phyloP scores from a whole-genome alignment of 2,113 vertebrate species.

The Probosciger aterrimus region DNA sequence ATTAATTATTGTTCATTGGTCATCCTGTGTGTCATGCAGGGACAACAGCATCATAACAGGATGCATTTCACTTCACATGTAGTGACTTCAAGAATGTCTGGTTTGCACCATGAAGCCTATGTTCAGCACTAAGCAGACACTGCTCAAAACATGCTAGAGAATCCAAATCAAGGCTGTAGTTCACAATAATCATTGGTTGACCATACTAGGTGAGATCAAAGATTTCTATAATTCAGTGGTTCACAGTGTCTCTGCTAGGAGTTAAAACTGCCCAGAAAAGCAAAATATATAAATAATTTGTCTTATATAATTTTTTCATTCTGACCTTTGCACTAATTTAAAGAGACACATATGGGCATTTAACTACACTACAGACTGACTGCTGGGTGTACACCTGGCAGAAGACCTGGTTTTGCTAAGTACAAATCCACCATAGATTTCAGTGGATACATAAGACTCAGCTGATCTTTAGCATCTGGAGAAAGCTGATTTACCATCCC shows the following conservation, averaged over 20 bases:
- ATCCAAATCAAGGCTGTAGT: neutral
- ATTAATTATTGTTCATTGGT: neutral
- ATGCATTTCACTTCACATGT: neutral
- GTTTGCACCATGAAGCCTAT: neutral
- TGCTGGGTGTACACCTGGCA: neutral
- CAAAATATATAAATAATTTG: neutral
- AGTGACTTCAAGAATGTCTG: neutral
- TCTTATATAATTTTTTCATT: neutral
- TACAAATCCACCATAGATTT: neutral
- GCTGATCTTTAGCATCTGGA: neutral
- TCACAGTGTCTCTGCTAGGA: neutral
- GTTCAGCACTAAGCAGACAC: neutral
- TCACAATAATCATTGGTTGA: neutral
- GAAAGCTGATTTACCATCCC: neutral
- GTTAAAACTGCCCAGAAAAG: neutral
- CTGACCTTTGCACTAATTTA: neutral
- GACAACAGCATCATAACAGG: neutral
- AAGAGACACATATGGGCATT: neutral
- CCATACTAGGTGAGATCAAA: neutral
- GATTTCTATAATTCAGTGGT: neutral
- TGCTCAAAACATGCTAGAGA: neutral
- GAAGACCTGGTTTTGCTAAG: neutral
- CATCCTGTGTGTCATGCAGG: rapidly evolving
- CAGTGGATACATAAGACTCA: neutral
- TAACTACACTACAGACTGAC: neutral